Base-by-base conservation (phyloP, 2,113 vertebrate species). In the Tyto alba region DNA sequence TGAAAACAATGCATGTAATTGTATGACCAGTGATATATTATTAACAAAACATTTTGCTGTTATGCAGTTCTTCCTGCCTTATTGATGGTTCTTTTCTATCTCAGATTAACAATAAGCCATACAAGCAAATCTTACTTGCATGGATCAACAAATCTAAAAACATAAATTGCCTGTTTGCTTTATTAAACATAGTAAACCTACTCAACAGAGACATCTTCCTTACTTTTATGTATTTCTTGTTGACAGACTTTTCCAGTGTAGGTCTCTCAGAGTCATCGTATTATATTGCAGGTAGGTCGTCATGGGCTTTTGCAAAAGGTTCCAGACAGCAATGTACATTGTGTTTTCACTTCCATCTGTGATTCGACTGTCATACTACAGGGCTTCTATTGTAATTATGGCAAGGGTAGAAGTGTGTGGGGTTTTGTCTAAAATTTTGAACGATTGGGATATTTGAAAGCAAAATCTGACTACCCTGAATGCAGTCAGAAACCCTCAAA, bases 1-100 rank as follows among this genome's bases (percentile, higher is more conserved):
- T 93, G 96, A 94, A 98, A 98, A 96, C 93, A 96, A 97, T 95
- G 92, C 88, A 68, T 95, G 95, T 93, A 94, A 96, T 94, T 97
- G 86, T 96, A 95, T 82, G 64, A 85, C 87, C 91, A 90, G 80
- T 88, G 82, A 95, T 52, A 86, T 55, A 50, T 90, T 95, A 75
- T 97, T 97, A 96, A 93, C 91, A 96, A 95, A 97, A 93, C 55
- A 76, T 89, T 92, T 87, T 95, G 96, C 97, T 98, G 82, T 90
- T 91, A 77, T 81, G 92, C 73, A 45, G 25, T 83, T 85, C 59
- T 90, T 92, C 89, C 83, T 95, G 69, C 29, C 38, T 90, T 93
- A 90, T 40, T 83, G 85, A 76, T 78, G 16, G 29, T 45, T 93
- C 47, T 97, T 91, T 64, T 50, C 62, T 72, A 36, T 75, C 43